Evolutionary conservation across 1,140 invertebrate species (phyloP).

Genomic region (Adoxophyes honmai): DNA sequence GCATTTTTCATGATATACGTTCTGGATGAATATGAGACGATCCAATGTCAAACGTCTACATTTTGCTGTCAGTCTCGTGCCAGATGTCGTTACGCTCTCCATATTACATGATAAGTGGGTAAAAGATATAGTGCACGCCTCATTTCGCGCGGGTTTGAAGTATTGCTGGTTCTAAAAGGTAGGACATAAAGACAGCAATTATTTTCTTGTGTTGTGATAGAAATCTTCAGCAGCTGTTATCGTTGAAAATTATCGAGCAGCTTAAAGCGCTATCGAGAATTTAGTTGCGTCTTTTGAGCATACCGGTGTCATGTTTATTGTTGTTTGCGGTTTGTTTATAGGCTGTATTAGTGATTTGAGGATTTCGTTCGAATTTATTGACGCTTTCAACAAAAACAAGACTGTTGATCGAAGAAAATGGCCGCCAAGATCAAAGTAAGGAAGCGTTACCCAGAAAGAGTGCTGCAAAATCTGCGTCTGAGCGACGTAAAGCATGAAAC

Average conservation of each 20-base stretch:
- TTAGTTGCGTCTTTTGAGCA: not conserved
- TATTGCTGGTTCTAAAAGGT: not conserved
- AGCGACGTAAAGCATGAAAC: too few relatives aligned
- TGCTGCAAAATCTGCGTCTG: too few relatives aligned
- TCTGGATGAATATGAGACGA: slow-evolving; percentile 17
- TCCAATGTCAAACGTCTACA: slow-evolving; percentile 26
- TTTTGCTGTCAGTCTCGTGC: slow-evolving; percentile 23
- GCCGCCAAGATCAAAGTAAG: too few relatives aligned
- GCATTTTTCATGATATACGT: slow-evolving; percentile 23
- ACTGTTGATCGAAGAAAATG: too few relatives aligned
- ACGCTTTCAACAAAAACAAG: not conserved
- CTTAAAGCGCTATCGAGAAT: not conserved
- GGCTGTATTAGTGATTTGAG: not conserved
- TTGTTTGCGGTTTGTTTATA: not conserved
- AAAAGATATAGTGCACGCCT: not conserved
- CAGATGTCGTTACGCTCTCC: slow-evolving; percentile 6
- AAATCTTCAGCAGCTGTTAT: not conserved
- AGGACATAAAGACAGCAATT: too few relatives aligned
- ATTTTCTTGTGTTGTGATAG: not conserved
- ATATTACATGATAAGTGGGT: not conserved
- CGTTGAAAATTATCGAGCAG: not conserved
- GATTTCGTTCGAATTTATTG: not conserved
- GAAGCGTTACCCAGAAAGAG: too few relatives aligned
- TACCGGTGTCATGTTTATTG: slow-evolving; percentile 1
- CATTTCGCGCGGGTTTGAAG: not conserved